Base-by-base conservation (phyloP, 2,797 vertebrate genomes). In the Parambassis ranga region DNA sequence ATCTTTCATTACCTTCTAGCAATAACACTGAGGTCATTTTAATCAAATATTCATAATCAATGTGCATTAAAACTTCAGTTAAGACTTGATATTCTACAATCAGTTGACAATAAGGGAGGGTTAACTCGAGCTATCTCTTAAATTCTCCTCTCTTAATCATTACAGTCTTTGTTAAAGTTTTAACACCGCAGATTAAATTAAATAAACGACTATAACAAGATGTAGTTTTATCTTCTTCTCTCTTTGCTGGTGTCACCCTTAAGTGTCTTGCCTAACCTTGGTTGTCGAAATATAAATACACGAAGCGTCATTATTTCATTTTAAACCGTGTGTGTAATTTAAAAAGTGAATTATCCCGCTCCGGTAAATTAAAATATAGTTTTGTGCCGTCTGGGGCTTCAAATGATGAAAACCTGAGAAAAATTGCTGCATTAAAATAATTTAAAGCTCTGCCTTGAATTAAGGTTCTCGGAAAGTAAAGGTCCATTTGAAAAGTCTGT, bases 361-460 rank as follows among this genome's bases (percentile, higher is more conserved):
- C 41, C 14, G 2, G 64, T 49, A 81, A 88, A 89, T 89, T 83
- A 83, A 89, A 87, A 84, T 87, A 72, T 79, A 71, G 79, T 74
- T 77, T 64, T 44, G 48, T 78, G 61, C 67, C 43, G 53, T 70
- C 30, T 48, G 47, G 61, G 58, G 71, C 38, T 79, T 73, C 10
- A 53, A 51, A 56, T 65, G 60, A 69, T 83, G 57, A 86, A 88
- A 87, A 49, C 48, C 70, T 33, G 65, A 73, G 58, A 84, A 84
- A 87, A 83, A 88, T 71, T 26, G 69, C 56, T 71, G 47, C 71
- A 83, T 89, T 85, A 82, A 86, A 89, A 83, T 85, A 67, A 88
- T 89, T 90, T 84, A 84, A 75, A 76, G 73, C 65, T 66, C 58
- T 51, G 65, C 37, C 80, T 65, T 75, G 67, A 83, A 79, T 84